phyloP scores from a whole-genome alignment of 2,113 vertebrate species.

The Colossoma macropomum region DNA sequence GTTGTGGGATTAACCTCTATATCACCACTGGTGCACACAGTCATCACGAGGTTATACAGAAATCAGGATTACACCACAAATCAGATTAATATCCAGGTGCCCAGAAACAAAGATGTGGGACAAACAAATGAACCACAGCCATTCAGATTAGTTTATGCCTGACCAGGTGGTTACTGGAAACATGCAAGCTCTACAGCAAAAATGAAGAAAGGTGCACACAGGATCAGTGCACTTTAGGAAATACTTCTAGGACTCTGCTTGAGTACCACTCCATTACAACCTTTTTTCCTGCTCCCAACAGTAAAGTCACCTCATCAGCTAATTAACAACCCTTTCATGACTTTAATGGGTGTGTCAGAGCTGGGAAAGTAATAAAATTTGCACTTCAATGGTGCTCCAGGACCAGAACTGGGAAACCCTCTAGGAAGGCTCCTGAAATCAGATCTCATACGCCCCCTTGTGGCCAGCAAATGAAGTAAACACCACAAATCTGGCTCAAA shows the following conservation, averaged over 20 bases:
- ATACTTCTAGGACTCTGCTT: background rate
- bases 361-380: background rate
- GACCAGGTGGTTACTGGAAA: background rate
- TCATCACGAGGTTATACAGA: background rate
- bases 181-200: background rate
- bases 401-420: background rate
- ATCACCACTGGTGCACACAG: background rate
- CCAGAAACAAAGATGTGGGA: background rate
- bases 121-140: slow-evolving; percentile 1
- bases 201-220: background rate
- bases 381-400: background rate
- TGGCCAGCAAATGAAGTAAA: background rate
- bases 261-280: background rate
- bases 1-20: background rate
- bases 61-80: slow-evolving; percentile 15
- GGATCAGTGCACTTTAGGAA: background rate
- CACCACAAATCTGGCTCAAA: background rate
- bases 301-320: background rate
- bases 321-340: background rate
- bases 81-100: slow-evolving; percentile 7
- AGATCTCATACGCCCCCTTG: background rate
- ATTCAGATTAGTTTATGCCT: background rate
- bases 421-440: background rate
- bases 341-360: background rate
- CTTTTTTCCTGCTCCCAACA: background rate